Base-by-base conservation (phyloP, 2,888 invertebrate species). In the Diploptera punctata region DNA sequence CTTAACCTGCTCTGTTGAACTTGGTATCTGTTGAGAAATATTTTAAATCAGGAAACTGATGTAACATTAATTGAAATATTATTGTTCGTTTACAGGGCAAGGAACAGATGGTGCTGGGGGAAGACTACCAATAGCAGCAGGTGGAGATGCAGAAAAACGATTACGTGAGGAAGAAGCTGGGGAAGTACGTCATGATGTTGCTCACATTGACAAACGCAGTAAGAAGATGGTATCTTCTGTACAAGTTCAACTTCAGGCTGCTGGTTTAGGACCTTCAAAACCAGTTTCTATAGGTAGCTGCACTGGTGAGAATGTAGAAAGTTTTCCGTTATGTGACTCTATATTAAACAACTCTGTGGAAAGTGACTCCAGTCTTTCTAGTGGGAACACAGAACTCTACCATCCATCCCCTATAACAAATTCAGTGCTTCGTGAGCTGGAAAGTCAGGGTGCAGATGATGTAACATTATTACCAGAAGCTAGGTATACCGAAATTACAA, bases 181-280 rank as follows among this genome's bases (percentile, higher is more conserved):
- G 9, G 75, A 75, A 61, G 71, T 75, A 18, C 44, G 69, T 16
- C 38, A 38, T 2, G 75, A 75, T 38, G 75, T 74, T 26, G 75
- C 75, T 18, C 75, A 75, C 52, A 68, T 75, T n/a, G 73, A 74
- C 68, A 75, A 74, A 67, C 62, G 70, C 16, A 71, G 73, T 67
- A 75, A 73, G 60, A 88, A 85, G 84, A 87, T 82, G 81, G 84
- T 88, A 78, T 87, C 86, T 75, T 86, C 88, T 79, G 87, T 89
- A 76, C 88, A 87, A 26, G 82, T 90, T 67, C 88, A 89, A 81
- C 84, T 90, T 80, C 88, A 88, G 75, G 88, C 89, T 16, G 88
- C 89, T 21, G 89, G 89, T 29, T 79, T 89, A 76, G 69, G 69
- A 21, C 71, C 69, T 10, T 52, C 69, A 2, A 67, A 31, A 38